phyloP scores from a whole-genome alignment of 1,140 invertebrate genomes.

The Globodera rostochiensis region DNA sequence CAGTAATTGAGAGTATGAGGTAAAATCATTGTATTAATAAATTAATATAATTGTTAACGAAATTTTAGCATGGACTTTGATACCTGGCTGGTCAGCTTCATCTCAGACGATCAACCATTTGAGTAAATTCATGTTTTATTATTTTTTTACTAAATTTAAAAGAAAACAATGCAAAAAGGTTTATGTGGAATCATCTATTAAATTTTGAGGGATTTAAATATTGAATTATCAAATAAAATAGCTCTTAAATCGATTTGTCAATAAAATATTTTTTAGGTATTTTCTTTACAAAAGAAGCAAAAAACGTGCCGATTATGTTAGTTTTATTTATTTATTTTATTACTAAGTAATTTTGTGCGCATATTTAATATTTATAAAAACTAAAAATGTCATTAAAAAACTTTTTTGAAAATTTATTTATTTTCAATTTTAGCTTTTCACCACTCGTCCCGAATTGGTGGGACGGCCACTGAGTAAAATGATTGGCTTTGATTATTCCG shows the following conservation, averaged over 20 bases:
- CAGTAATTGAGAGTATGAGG: slow-evolving; percentile 54
- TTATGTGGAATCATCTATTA: neutral
- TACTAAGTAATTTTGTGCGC: no score
- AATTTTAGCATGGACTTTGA: slow-evolving; percentile 51
- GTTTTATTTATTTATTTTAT: slow-evolving; percentile 52
- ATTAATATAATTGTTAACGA: neutral
- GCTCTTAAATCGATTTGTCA: neutral
- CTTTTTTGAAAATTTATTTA: neutral
- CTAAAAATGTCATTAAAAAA: neutral
- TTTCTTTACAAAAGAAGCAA: slow-evolving; percentile 52
- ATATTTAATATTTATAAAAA: neutral
- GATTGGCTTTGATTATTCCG: slow-evolving; percentile 62
- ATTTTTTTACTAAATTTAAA: slow-evolving; percentile 16
- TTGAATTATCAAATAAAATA: neutral
- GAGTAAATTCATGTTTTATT: slow-evolving; percentile 44
- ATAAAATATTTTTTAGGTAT: slow-evolving; percentile 6
- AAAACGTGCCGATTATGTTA: slow-evolving; percentile 55
- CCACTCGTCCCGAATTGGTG: slow-evolving; percentile 47
- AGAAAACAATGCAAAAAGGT: neutral
- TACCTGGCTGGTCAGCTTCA: slow-evolving; percentile 63
- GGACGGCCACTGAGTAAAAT: slow-evolving; percentile 55
- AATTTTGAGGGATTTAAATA: slow-evolving; percentile 23
- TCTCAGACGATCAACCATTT: slow-evolving; percentile 62
- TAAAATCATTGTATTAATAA: neutral
- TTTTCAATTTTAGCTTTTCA: slow-evolving; percentile 37